Evolutionary conservation across 2,797 vertebrate species (phyloP).

Genomic region (Diplodus sargus): DNA sequence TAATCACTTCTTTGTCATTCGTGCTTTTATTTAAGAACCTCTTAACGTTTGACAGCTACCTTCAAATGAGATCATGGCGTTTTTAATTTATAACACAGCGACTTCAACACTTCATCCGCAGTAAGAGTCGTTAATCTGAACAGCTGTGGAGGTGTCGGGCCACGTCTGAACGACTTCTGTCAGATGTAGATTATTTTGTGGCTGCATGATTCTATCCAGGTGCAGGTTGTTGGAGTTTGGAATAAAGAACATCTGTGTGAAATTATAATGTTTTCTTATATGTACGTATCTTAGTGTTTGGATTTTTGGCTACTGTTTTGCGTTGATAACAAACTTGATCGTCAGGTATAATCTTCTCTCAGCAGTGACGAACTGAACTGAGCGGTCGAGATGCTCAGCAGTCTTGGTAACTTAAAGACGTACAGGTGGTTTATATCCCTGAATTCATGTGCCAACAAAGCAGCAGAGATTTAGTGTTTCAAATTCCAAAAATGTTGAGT

Average conservation of each 20-base stretch:
- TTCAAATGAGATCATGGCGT: not conserved
- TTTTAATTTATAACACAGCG: not conserved
- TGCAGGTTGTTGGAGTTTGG: not conserved
- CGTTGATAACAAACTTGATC: not conserved
- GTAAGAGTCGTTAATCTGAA: too few species aligned
- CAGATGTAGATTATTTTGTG: too few species aligned
- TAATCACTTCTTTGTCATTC: not conserved
- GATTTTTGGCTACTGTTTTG: not conserved
- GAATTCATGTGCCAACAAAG: slow-evolving; percentile 69
- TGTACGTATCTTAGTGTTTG: not conserved
- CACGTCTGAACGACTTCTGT: too few species aligned
- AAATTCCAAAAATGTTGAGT: slow-evolving; percentile 20
- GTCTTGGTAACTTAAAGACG: slow-evolving; percentile 15
- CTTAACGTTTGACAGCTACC: too few species aligned
- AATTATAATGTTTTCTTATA: not conserved
- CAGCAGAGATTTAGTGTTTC: slow-evolving; percentile 69
- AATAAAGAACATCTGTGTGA: not conserved
- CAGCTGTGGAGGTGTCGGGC: too few species aligned
- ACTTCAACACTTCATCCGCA: not conserved
- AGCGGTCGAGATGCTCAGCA: not conserved
- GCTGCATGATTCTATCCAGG: not conserved
- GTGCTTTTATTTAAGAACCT: not conserved
- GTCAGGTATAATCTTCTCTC: not conserved
- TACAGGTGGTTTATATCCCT: slow-evolving; percentile 64
- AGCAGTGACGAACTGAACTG: not conserved